Percentiles rank a stretch among this genome's conserved stretches.
Evolutionary conservation across 2,888 invertebrate species (phyloP).

Genomic region (Hofmannophila pseudospretella): DNA sequence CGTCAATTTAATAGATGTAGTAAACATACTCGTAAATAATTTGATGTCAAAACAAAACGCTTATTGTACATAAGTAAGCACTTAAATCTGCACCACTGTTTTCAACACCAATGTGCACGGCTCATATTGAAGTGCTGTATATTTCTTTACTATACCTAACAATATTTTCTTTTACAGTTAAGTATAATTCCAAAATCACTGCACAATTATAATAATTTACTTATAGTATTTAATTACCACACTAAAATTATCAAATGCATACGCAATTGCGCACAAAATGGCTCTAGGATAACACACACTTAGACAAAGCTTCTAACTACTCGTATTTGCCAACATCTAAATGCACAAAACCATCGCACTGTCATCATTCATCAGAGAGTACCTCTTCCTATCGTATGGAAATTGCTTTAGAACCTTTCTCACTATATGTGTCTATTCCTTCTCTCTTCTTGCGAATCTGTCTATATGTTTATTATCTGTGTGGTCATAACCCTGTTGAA

Average conservation of each 20-base stretch:
- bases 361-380: constrained; percentile 48
- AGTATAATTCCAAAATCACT: background rate
- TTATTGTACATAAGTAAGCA: constrained; percentile 35
- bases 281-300: constrained; percentile 48
- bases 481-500: constrained; percentile 49
- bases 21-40: constrained; percentile 22
- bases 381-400: constrained; percentile 40
- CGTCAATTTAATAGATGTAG: constrained; percentile 50
- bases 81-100: constrained; percentile 10
- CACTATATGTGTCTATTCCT: constrained; percentile 46
- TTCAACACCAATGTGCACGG: constrained; percentile 15
- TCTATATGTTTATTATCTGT: constrained; percentile 51
- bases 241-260: constrained; percentile 1
- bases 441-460: constrained; percentile 45
- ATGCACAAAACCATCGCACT: constrained; percentile 58
- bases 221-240: background rate
- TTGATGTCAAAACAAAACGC: constrained; percentile 32
- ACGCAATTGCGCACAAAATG: constrained; percentile 58
- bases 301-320: constrained; percentile 47
- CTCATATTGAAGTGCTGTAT: constrained; percentile 1
- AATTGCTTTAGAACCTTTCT: constrained; percentile 45
- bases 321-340: constrained; percentile 32
- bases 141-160: background rate
- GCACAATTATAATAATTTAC: background rate
- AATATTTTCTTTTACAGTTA: constrained; percentile 1